These are phyloP conservation scores for Plectropomus leopardus DNA, from an alignment of 2,113 vertebrate genomes.

Conservation along the genomic window DNA sequence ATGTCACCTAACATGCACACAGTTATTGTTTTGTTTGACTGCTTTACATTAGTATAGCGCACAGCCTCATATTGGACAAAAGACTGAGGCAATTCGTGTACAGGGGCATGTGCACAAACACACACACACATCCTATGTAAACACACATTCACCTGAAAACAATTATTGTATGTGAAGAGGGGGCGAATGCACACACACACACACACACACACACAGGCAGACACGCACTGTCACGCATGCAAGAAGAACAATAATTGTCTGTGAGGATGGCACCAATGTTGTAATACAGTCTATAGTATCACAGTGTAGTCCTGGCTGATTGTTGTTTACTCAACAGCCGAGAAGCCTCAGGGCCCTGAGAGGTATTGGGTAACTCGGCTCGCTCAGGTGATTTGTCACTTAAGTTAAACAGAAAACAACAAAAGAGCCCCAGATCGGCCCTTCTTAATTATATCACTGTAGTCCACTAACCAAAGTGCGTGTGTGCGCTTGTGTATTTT, in stretches of 20 bases:
- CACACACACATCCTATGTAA: conserved; percentile 66
- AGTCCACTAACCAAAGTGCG: conserved; percentile 57
- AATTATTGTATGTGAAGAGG: conserved; percentile 73
- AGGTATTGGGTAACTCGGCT: conserved; percentile 80
- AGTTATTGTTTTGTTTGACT: conserved; percentile 80
- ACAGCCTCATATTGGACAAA: conserved; percentile 78
- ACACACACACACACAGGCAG: conserved; percentile 30
- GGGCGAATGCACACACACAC: conserved; percentile 23
- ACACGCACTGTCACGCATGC: conserved; percentile 71
- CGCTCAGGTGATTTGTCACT: conserved; percentile 83
- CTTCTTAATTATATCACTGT: conserved; percentile 82
- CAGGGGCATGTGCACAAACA: conserved; percentile 55
- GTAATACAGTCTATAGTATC: conserved; percentile 67
- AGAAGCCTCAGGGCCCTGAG: conserved; percentile 52
- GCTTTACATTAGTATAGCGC: conserved; percentile 58
- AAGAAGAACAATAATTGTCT: conserved; percentile 71
- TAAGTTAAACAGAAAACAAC: conserved; percentile 81
- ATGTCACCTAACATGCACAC: conserved; percentile 73
- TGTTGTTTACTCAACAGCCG: conserved; percentile 80
- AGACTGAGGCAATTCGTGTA: conserved; percentile 58
- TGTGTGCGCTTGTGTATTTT: conserved; percentile 38
- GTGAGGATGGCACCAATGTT: conserved; percentile 59
- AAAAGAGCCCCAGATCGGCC: conserved; percentile 64
- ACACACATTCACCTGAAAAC: conserved; percentile 75
- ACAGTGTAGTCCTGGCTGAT: conserved; percentile 73